Base-by-base conservation (phyloP, 2,113 vertebrate species). In the Uria aalge region DNA sequence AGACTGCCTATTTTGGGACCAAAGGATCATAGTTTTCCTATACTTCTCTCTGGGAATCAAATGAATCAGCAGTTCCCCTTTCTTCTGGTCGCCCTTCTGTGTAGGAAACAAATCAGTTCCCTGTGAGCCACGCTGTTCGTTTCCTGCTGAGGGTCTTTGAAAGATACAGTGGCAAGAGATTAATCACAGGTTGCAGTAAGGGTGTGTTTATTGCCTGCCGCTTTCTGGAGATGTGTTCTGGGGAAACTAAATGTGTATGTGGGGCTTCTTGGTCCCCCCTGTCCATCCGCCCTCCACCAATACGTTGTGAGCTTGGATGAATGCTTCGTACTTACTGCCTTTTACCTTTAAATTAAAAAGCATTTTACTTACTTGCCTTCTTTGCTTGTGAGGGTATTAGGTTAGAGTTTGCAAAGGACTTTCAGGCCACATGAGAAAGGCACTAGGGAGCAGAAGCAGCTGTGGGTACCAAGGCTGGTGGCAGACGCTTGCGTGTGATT, bases 201-300 rank as follows among this genome's bases (percentile, higher is more conserved):
- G 38, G 40, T 5, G 15, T 36, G 41, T 34, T 40, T 82, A 3
- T 9, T 80, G 15, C 18, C 11, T 17, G 17, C 56, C 59, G n/a
- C 87, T 85, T n/a, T 29, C 11, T 48, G 47, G 41, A 21, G 9
- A 32, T 43, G 22, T 60, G 1, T 38, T 71, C 17, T 57, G 53
- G 38, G 57, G 53, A 60, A 64, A 18, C 43, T 20, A 15, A 60
- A 79, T 1, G 4, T 20, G 5, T 6, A 6, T 0, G 23, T 4
- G 27, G 22, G 20, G 7, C 34, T 72, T 48, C 17, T 45, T 48
- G 48, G 3, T 15, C 30, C 18, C 19, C 19, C 19, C 40, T 30
- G 27, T 29, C 36, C 17, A 18, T 38, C 38, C 16, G 23, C 13
- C 18, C 38, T 3, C 40, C 1, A 0, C 5, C 3, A 2, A 0